Evolutionary conservation across 2,113 vertebrate species (phyloP).

Genomic region (Cisticola juncidis): DNA sequence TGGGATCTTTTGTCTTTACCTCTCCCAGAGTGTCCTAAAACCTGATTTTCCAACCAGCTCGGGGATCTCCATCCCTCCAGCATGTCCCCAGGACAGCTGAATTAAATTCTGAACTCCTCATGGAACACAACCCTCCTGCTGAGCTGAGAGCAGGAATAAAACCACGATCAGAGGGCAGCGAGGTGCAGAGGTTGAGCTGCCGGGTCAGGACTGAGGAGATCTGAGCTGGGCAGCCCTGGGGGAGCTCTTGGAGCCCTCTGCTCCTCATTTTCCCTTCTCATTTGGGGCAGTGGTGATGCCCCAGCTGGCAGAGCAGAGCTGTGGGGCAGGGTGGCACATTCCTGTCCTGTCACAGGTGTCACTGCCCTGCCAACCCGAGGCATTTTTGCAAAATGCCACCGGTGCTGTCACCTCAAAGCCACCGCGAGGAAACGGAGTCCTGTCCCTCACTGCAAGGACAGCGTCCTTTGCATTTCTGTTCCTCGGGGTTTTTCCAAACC

Average conservation of each 20-base stretch:
- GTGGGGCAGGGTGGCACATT: not conserved
- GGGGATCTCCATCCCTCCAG: not conserved
- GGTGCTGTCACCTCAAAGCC: not conserved
- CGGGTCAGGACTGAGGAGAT: not conserved
- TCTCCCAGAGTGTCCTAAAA: not conserved
- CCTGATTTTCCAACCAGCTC: not conserved
- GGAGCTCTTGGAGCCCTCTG: not conserved
- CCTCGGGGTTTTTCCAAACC: accelerated
- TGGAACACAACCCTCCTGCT: not conserved
- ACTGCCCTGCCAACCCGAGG: accelerated
- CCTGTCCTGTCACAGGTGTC: not conserved
- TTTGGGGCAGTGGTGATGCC: accelerated
- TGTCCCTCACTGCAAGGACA: not conserved
- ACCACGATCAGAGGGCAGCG: not conserved
- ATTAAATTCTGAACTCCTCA: not conserved
- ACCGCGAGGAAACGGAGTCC: accelerated
- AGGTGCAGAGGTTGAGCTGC: not conserved
- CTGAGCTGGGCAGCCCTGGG: not conserved
- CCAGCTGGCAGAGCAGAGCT: not conserved
- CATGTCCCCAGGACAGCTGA: not conserved
- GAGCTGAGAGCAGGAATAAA: not conserved
- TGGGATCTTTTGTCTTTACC: not conserved
- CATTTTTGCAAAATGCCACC: too few species aligned
- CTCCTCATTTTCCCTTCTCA: not conserved
- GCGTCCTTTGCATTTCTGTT: accelerated